Evolutionary conservation across 1,140 invertebrate species (phyloP), one percentile per base, ranked within the genome.

Genomic region (Philopotamus ludificatus): DNA sequence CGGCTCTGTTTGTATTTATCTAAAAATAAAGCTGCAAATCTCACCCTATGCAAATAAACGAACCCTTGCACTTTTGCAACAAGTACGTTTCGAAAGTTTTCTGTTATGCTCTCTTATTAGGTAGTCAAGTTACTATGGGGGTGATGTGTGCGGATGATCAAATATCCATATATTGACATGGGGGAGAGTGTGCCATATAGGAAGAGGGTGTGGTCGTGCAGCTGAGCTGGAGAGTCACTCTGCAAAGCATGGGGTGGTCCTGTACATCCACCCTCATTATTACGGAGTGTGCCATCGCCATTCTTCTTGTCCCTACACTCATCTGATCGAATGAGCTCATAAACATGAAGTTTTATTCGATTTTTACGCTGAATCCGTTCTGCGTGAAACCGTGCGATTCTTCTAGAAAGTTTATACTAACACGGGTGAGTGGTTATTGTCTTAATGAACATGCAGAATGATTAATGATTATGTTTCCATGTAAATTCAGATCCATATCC

Each of bases 101-200:
- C 44, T 47, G 44, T 20, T 34, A 34, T 16, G 44, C 44, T 15
- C 44, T 16, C 44, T 4, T n/a, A n/a, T 8, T 4, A 7, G 44
- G 4, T 47, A 4, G 26, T 57, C 53, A 34, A 16, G 41, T 57
- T 57, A 39, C 53, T 39, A 12, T 26, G 28, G 18, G 44, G 44
- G 44, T 12, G 8, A 4, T 7, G 3, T 47, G 15, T 9, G 44
- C 15, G 7, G 10, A 15, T 18, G n/a, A 7, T 34, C 28, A 12
- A 34, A 34, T 34, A 34, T 34, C 28, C 28, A 34, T 34, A 34
- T 34, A 47, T 16, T 47, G 8, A 12, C 18, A 47, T 20, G 18
- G 44, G 18, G 18, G 18, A 47, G 44, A 20, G 44, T 4, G 44
- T 47, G 44, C 18, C 4, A 39, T 39, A n/a, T n/a, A n/a, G 8